Percentiles rank a stretch among this genome's conserved stretches.
phyloP scores from a whole-genome alignment of 2,888 invertebrate genomes.

The Perdita meconis region DNA sequence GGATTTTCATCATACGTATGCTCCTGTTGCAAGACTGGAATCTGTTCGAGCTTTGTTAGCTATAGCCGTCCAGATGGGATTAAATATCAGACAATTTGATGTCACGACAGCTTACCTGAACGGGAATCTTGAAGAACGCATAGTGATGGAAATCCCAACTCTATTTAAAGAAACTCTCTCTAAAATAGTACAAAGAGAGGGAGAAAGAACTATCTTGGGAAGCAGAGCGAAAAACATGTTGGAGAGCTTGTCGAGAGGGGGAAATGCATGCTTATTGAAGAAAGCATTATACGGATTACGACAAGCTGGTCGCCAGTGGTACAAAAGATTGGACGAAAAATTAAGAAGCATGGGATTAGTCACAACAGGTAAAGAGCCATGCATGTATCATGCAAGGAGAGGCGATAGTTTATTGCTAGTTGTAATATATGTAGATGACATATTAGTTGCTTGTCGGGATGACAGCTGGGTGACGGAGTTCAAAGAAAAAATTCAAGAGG shows the following conservation, averaged over 20 bases:
- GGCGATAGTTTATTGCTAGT: constrained; percentile 6
- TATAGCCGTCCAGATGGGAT: not conserved
- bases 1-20: constrained; percentile 39
- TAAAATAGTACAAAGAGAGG: not conserved
- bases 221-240: constrained; percentile 2
- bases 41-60: constrained; percentile 2
- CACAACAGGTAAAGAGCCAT: not conserved
- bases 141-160: constrained; percentile 22
- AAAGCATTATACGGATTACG: constrained; percentile 26
- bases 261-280: constrained; percentile 7
- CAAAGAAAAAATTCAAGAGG: not conserved
- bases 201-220: not conserved
- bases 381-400: constrained; percentile 2
- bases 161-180: not conserved
- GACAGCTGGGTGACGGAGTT: not conserved
- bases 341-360: not conserved
- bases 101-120: constrained; percentile 20
- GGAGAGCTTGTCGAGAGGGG: not conserved
- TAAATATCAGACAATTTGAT: constrained; percentile 20
- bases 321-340: constrained; percentile 1
- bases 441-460: not conserved
- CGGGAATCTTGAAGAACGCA: constrained; percentile 19
- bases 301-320: constrained; percentile 30
- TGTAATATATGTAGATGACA: constrained; percentile 23
- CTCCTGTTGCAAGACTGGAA: constrained; percentile 29